Evolutionary conservation across 2,113 vertebrate species (phyloP).

Genomic region (Okapia johnstoni): DNA sequence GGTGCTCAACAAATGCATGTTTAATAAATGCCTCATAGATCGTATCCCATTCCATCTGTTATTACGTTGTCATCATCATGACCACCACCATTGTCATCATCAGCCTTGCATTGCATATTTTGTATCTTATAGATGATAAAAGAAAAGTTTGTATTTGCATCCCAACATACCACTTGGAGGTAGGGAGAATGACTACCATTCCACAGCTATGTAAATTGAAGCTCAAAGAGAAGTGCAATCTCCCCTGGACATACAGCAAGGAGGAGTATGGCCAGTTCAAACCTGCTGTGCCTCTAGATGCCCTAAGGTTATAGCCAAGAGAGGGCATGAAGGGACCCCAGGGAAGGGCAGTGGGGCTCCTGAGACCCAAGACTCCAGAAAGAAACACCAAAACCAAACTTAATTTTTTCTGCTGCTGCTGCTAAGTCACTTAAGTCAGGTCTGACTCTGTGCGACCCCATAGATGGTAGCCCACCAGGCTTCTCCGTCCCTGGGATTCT

Average conservation of each 20-base stretch:
- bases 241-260: neutral
- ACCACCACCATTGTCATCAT: neutral
- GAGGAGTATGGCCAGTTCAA: neutral
- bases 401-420: neutral
- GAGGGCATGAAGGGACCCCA: neutral
- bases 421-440: no score
- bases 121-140: neutral
- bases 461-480: no score
- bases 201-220: neutral
- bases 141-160: neutral
- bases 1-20: neutral
- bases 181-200: neutral
- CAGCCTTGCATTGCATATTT: neutral
- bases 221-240: neutral
- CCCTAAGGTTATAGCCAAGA: neutral
- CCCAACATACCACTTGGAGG: neutral
- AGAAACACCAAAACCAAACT: neutral
- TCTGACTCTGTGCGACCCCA: no score
- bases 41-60: neutral
- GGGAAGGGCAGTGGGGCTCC: neutral
- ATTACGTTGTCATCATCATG: neutral
- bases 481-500: no score
- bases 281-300: neutral
- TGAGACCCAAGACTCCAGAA: neutral
- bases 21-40: neutral